Evolutionary conservation across 2,113 vertebrate genomes (phyloP).

Genomic region (Falco punctatus): DNA sequence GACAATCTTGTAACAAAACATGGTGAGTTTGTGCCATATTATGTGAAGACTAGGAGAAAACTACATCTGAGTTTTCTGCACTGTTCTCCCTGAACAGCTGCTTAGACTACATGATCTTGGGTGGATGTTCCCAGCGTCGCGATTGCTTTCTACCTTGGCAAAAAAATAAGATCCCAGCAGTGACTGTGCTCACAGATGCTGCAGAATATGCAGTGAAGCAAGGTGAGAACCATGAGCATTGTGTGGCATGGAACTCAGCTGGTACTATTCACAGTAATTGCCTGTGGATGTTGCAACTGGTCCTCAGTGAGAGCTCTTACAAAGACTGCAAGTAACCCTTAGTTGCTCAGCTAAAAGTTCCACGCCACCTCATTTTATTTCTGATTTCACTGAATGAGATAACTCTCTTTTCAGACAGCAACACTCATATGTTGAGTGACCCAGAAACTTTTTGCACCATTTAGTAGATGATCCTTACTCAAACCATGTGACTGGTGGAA

Average conservation of each 20-base stretch:
- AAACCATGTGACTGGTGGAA: neutral
- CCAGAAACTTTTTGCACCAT: neutral
- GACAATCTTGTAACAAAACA: neutral
- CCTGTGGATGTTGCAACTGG: neutral
- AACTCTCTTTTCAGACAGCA: neutral
- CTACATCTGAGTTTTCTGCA: neutral
- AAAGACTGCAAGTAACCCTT: neutral
- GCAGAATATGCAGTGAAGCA: neutral
- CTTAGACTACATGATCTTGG: neutral
- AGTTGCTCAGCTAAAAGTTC: neutral
- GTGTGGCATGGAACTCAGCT: neutral
- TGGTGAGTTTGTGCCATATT: neutral
- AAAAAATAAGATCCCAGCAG: neutral
- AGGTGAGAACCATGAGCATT: neutral
- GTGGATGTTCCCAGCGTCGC: neutral
- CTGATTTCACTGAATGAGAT: neutral
- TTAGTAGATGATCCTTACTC: neutral
- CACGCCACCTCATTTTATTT: neutral
- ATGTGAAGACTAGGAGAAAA: neutral
- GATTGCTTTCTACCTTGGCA: neutral
- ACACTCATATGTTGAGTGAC: neutral
- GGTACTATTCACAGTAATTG: neutral
- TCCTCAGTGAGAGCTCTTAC: neutral
- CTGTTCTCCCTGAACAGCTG: neutral
- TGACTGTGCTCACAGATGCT: neutral